Conservation (phyloP, 2,888 invertebrate genomes). For the Caenorhabditis sp. region DNA sequence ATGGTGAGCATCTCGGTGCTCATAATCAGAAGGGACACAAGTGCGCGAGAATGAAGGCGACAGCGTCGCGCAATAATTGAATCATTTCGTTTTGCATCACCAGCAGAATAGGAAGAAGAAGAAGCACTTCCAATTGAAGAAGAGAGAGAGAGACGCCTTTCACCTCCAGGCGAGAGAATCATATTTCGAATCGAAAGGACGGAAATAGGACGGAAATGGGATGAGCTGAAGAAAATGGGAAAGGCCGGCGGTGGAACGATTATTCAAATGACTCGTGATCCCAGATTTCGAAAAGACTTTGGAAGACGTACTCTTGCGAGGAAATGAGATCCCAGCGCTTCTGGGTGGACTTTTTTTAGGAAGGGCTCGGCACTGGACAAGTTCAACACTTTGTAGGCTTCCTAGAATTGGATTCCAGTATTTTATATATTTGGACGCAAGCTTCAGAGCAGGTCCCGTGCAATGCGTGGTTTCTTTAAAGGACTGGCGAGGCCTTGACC, state of each 20-base stretch:
- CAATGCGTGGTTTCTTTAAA: too few relatives aligned
- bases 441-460: too few relatives aligned
- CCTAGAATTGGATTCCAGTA: too few relatives aligned
- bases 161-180: conserved; percentile 45
- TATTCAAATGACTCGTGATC: conserved; percentile 41
- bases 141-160: conserved; percentile 32
- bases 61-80: conserved; percentile 49
- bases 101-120: conserved; percentile 25
- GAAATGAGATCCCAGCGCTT: too few relatives aligned
- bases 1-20: conserved; percentile 40
- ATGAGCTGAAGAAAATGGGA: conserved; percentile 18
- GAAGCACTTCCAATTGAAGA: conserved; percentile 28
- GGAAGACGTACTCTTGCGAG: too few relatives aligned
- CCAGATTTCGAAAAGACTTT: background rate
- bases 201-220: conserved; percentile 45
- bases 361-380: too few relatives aligned
- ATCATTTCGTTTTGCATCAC: conserved; percentile 47
- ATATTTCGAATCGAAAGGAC: conserved; percentile 37
- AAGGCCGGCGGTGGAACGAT: conserved; percentile 8
- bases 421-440: too few relatives aligned
- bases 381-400: too few relatives aligned
- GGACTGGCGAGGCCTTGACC: too few relatives aligned
- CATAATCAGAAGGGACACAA: conserved; percentile 54
- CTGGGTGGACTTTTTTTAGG: too few relatives aligned
- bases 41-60: conserved; percentile 44